These are phyloP conservation scores for Crenichthys baileyi DNA, from an alignment of 2,797 vertebrate genomes.

Conservation along the genomic window DNA sequence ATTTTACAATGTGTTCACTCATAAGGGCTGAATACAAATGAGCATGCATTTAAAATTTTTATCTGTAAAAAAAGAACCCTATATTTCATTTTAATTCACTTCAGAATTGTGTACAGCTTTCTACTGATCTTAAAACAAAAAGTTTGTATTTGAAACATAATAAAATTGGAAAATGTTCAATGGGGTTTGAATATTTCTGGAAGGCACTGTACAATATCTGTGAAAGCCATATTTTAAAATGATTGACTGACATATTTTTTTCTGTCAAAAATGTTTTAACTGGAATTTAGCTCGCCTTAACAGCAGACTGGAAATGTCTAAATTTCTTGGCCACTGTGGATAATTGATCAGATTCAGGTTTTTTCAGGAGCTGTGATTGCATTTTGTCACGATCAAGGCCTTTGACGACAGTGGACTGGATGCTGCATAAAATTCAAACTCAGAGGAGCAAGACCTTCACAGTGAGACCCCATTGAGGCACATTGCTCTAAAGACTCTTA, in stretches of 20 bases:
- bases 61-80: no score
- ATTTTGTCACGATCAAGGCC: slow-evolving; percentile 69
- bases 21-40: neutral
- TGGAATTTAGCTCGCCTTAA: slow-evolving; percentile 33
- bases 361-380: slow-evolving; percentile 75
- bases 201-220: slow-evolving; percentile 2
- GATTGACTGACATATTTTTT: slow-evolving; percentile 41
- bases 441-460: slow-evolving; percentile 72
- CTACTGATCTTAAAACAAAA: no score
- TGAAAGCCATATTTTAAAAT: slow-evolving; percentile 30
- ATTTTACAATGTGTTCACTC: neutral
- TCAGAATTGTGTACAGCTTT: no score
- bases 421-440: slow-evolving; percentile 69
- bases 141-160: neutral
- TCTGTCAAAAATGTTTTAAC: slow-evolving; percentile 38
- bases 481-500: slow-evolving; percentile 32
- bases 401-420: slow-evolving; percentile 59
- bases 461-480: slow-evolving; percentile 67
- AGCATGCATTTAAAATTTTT: neutral
- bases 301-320: slow-evolving; percentile 42
- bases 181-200: neutral
- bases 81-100: no score
- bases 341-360: slow-evolving; percentile 76
- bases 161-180: neutral
- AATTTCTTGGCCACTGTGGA: slow-evolving; percentile 47